Percentiles rank a stretch among this genome's conserved stretches.
phyloP scores from a whole-genome alignment of 2,888 invertebrate species.

The Agrochola macilenta region DNA sequence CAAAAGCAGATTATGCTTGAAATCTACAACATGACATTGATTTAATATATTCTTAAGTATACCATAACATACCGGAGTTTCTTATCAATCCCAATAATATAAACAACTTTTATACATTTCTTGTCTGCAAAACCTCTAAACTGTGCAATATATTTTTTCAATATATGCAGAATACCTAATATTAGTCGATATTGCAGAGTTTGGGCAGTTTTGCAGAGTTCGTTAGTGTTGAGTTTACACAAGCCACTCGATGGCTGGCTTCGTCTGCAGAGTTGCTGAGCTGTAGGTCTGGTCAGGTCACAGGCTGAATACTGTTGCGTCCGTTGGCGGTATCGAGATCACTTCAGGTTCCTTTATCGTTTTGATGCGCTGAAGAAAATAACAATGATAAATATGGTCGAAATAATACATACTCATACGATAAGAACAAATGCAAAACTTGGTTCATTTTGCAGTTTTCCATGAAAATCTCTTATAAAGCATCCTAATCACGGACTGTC shows the following conservation, averaged over 20 bases:
- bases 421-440: background rate
- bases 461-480: no score
- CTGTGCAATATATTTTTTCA: conserved; percentile 5
- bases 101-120: conserved; percentile 9
- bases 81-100: conserved; percentile 29
- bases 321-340: conserved; percentile 82
- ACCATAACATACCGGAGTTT: conserved; percentile 53
- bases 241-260: conserved; percentile 86
- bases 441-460: background rate
- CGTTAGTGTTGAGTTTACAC: conserved; percentile 70
- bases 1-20: conserved; percentile 19
- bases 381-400: background rate
- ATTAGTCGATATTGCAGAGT: conserved; percentile 25
- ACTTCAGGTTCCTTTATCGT: conserved; percentile 82
- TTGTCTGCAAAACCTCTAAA: conserved; percentile 18
- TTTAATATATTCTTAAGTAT: conserved; percentile 19
- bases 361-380: conserved; percentile 79
- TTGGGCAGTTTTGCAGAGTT: conserved; percentile 22
- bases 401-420: background rate
- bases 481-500: background rate
- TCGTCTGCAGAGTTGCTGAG: conserved; percentile 69
- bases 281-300: conserved; percentile 78
- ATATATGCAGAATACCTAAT: background rate
- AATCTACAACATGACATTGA: conserved; percentile 12
- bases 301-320: conserved; percentile 83